These are phyloP conservation scores for Ciconia boyciana DNA, from an alignment of 2,113 vertebrate genomes.

Conservation along the genomic window DNA sequence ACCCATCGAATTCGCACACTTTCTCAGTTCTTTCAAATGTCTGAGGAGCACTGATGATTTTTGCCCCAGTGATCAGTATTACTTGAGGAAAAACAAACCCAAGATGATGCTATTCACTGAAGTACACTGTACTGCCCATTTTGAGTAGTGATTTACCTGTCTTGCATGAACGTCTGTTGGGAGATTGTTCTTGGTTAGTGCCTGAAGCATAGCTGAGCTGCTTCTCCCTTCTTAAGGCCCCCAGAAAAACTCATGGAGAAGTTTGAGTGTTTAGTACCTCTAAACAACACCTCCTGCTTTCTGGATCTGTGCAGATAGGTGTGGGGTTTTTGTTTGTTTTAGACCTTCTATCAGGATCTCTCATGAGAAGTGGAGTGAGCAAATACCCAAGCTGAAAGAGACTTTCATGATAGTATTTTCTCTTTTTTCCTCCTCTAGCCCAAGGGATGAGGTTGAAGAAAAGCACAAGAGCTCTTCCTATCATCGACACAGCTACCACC, in stretches of 20 bases:
- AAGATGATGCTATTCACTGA: background rate
- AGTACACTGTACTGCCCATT: background rate
- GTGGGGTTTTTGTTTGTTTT: background rate
- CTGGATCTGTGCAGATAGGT: background rate
- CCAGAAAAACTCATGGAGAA: background rate
- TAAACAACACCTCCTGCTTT: background rate
- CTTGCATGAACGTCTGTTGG: background rate
- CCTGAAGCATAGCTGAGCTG: background rate
- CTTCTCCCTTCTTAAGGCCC: background rate
- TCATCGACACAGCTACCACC: conserved; percentile 87
- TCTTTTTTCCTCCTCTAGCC: conserved; percentile 65
- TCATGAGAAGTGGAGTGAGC: background rate
- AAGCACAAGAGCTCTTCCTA: conserved; percentile 87
- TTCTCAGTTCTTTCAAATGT: background rate
- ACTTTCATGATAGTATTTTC: background rate
- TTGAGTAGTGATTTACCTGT: background rate
- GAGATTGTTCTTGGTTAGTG: background rate
- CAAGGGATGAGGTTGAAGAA: conserved; percentile 89
- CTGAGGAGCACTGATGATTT: background rate
- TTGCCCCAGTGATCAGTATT: background rate
- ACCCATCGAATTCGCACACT: background rate
- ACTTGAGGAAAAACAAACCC: background rate
- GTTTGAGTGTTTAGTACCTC: background rate
- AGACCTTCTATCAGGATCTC: background rate
- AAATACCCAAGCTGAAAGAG: background rate